Percentiles rank a stretch among this genome's conserved stretches.
Evolutionary conservation across 2,797 vertebrate genomes (phyloP).

Genomic region (Channallabes apus): DNA sequence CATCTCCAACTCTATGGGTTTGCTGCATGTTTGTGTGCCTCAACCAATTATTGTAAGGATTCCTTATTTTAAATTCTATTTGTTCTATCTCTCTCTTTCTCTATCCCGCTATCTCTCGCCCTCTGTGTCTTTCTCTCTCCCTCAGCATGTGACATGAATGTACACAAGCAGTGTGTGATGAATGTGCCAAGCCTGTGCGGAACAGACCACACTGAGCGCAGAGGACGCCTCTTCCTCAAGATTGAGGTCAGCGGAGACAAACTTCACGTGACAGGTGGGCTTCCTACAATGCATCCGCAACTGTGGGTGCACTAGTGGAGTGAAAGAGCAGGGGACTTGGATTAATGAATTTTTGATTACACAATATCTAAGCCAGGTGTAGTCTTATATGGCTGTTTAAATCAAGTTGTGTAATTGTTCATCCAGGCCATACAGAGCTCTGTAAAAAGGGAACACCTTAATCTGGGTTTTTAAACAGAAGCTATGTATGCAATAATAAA

Average conservation of each 20-base stretch:
- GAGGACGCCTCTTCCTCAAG: slow-evolving; percentile 92
- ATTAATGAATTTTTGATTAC: not conserved
- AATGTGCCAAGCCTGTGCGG: slow-evolving; percentile 97
- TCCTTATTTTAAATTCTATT: not conserved
- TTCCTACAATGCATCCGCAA: not conserved
- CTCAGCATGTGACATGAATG: slow-evolving; percentile 97
- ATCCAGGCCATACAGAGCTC: not conserved
- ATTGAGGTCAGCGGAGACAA: slow-evolving; percentile 89
- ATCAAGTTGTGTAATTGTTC: not conserved
- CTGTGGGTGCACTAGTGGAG: not conserved
- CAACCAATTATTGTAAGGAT: not conserved
- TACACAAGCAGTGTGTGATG: slow-evolving; percentile 96
- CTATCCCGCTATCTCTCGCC: slow-evolving; percentile 13
- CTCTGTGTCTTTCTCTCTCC: slow-evolving; percentile 22
- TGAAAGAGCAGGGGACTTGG: not conserved
- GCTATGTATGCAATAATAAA: not conserved
- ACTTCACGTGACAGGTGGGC: slow-evolving; percentile 89
- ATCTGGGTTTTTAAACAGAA: not conserved
- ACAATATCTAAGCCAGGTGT: not conserved
- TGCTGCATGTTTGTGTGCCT: not conserved
- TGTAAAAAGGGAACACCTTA: not conserved
- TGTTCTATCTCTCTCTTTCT: not conserved
- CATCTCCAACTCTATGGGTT: not conserved
- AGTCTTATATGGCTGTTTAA: not conserved
- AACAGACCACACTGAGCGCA: slow-evolving; percentile 94